Base-by-base conservation (phyloP, 2,888 invertebrate species). In the Calliopum simillimum region DNA sequence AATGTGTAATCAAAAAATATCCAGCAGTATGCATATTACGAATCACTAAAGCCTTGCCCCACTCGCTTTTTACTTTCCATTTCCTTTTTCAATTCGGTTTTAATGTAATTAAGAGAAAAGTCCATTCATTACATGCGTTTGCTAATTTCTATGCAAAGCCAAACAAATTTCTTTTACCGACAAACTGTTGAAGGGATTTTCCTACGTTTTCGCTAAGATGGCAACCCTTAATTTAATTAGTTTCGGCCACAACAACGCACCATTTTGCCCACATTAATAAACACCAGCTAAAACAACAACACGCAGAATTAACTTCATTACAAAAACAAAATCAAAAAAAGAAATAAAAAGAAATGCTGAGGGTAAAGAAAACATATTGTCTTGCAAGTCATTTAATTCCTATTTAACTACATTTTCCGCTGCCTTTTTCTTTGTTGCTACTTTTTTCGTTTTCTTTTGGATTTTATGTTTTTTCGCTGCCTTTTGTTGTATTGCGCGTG, bases 331-430 rank as follows among this genome's bases (percentile, higher is more conserved):
- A 33, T 6, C 4, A 33, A 33, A 8, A 33, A 33, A 33, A 33
- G 8, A 8, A 33, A 33, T n/a, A n/a, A n/a, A n/a, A n/a, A n/a
- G n/a, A n/a, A n/a, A n/a, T n/a, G n/a, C 33, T 1, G 33, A 8
- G 33, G 33, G 33, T 33, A 8, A 33, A 33, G 8, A 33, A 33
- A 41, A 5, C 51, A 66, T 62, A 59, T 58, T 56, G 63, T 61
- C 59, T 64, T 68, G 74, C 74, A 74, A 74, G 72, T 74, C 74
- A 72, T 74, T 72, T 70, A 72, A 71, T 70, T 72, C 47, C 44
- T 59, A 68, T 70, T 73, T 71, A 51, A 43, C 46, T 66, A 63
- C 63, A 53, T 56, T 69, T 61, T 25, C 51, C 46, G 21, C 69
- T 53, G 33, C 33, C 41, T 61, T 51, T 66, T 46, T 33, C 46